Conservation (phyloP, 2,888 invertebrate genomes). For the Erpobdella octoculata region DNA sequence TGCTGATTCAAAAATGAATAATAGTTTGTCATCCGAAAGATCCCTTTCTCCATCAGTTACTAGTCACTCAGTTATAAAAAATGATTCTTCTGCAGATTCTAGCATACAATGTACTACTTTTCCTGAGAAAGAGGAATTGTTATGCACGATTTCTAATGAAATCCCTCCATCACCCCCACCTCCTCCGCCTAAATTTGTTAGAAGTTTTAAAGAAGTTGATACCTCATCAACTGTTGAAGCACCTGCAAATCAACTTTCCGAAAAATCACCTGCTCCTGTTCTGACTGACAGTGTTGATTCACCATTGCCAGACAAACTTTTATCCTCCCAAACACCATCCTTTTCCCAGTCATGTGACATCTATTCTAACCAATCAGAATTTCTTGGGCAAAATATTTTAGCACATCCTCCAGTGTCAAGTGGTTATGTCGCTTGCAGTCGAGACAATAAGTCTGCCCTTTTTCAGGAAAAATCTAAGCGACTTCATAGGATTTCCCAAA, state of each 20-base stretch:
- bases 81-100: too few relatives aligned
- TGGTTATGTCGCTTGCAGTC: background rate
- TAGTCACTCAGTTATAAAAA: too few relatives aligned
- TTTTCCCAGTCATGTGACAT: background rate
- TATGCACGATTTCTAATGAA: too few relatives aligned
- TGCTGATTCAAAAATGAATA: too few relatives aligned
- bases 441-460: background rate
- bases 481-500: constrained; percentile 21
- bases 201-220: constrained; percentile 20
- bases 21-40: too few relatives aligned
- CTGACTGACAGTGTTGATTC: background rate
- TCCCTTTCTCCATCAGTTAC: too few relatives aligned
- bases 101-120: too few relatives aligned
- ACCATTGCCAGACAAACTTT: background rate
- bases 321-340: background rate
- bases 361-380: background rate
- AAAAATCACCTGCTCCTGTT: background rate
- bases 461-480: constrained; percentile 18
- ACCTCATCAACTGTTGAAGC: background rate
- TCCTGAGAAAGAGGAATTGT: too few relatives aligned
- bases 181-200: constrained; percentile 26
- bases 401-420: background rate
- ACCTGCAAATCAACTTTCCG: background rate
- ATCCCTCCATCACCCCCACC: constrained; percentile 16
- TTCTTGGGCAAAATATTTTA: too few relatives aligned